Evolutionary conservation across 2,797 vertebrate genomes (phyloP), one percentile per base, ranked within the genome.

Genomic region (Sarcophilus harrisii): DNA sequence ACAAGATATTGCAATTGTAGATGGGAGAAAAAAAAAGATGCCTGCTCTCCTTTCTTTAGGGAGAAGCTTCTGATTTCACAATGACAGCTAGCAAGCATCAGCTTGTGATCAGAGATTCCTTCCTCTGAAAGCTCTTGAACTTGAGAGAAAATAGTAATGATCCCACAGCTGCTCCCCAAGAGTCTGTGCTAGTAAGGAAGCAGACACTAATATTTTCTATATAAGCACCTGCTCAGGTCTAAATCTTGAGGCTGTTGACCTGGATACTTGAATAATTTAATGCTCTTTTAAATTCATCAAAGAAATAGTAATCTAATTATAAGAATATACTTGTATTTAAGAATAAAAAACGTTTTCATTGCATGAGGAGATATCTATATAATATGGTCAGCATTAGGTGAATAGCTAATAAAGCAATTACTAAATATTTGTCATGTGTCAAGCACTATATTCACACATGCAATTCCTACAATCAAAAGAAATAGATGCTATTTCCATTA

Each of bases 11-110:
- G 49, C 57, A 92, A 92, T 13, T 93, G 54, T 49, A n/a, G 9
- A 3, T 14, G 28, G 18, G 0, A 55, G 49, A 49, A 49, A 49
- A 55, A 18, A 92, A 92, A 92, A 62, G 27, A 59, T 45, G 0
- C 29, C 58, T 94, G 91, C 21, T 58, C 28, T 2, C 3, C 60
- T 95, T 96, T 93, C 57, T 66, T 97, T 38, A 81, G 57, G 2
- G 28, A 95, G 58, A 32, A 54, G 49, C 94, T 94, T 92, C 32
- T 28, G 30, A 92, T 96, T 90, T 95, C 32, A 57, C 27, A 45
- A 45, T 89, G 91, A 96, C 58, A 93, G 38, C 73, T 27, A 87
- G 54, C 21, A 92, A 92, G 38, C 62, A 55, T 90, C 52, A 52
- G 1, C 54, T 49, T 59, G 14, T 11, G 28, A n/a, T 92, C 73